Conservation (phyloP, 2,888 invertebrate species). For the Phalera bucephala region DNA sequence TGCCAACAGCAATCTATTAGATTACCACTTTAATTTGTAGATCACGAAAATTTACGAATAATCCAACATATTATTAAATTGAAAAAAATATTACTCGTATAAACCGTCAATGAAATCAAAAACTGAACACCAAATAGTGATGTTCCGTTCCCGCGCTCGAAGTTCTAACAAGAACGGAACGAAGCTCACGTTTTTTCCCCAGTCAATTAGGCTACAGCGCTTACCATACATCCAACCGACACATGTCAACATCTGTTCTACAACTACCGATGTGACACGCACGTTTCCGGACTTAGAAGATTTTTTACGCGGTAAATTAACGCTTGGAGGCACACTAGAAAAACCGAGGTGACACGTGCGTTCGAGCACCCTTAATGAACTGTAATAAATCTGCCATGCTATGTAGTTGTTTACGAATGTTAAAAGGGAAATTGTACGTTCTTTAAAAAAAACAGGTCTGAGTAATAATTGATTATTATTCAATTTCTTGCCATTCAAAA, state of each 20-base stretch:
- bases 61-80: no score
- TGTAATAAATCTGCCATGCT: constrained; percentile 23
- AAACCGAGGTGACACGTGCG: constrained; percentile 48
- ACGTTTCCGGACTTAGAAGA: constrained; percentile 68
- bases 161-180: constrained; percentile 34
- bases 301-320: constrained; percentile 71
- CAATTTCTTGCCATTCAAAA: no score
- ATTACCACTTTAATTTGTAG: no score
- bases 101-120: no score
- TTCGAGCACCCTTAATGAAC: constrained; percentile 33
- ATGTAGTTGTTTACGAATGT: constrained; percentile 21
- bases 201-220: constrained; percentile 69
- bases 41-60: no score
- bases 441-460: no score
- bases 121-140: constrained; percentile 32
- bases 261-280: constrained; percentile 64
- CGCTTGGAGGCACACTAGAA: constrained; percentile 52
- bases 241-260: constrained; percentile 80
- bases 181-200: constrained; percentile 60
- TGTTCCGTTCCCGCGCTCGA: constrained; percentile 36
- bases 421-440: no score
- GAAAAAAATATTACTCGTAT: no score
- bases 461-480: no score
- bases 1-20: no score
- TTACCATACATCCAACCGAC: constrained; percentile 53